Conservation (phyloP, 2,113 vertebrate species). For the Mesocricetus auratus region DNA sequence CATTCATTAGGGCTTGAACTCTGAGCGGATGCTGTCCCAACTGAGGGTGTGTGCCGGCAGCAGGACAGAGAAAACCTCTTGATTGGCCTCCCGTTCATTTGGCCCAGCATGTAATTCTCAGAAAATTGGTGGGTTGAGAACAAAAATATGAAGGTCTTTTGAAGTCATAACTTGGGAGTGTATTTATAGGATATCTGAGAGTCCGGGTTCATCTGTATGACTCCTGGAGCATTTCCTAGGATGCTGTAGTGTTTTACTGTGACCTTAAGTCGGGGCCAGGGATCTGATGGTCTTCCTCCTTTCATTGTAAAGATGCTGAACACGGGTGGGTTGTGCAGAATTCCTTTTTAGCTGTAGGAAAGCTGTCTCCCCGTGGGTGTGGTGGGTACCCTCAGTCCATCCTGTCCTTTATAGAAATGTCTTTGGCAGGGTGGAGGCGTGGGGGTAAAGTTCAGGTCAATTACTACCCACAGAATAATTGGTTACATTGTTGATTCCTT, state of each 20-base stretch:
- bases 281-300: background rate
- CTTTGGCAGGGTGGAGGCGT: background rate
- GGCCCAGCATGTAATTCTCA: slow-evolving; percentile 69
- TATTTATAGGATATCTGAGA: slow-evolving; percentile 72
- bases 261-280: background rate
- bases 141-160: slow-evolving; percentile 66
- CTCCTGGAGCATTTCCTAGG: background rate
- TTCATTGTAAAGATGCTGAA: rapidly evolving
- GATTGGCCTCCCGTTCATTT: slow-evolving; percentile 60
- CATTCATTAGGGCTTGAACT: slow-evolving; percentile 64
- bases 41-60: slow-evolving; percentile 61
- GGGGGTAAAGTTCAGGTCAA: background rate
- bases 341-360: background rate
- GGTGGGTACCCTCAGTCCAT: rapidly evolving
- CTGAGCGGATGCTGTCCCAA: background rate
- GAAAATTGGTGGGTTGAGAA: slow-evolving; percentile 79
- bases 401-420: background rate
- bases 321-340: rapidly evolving
- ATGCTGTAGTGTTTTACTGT: background rate
- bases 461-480: background rate
- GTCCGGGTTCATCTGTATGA: background rate
- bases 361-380: background rate
- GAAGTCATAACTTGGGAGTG: slow-evolving; percentile 58
- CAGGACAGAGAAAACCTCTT: background rate
- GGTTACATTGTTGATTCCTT: background rate